These are phyloP conservation scores for Mythimna vitellina DNA, from an alignment of 2,888 invertebrate genomes.

Conservation along the genomic window DNA sequence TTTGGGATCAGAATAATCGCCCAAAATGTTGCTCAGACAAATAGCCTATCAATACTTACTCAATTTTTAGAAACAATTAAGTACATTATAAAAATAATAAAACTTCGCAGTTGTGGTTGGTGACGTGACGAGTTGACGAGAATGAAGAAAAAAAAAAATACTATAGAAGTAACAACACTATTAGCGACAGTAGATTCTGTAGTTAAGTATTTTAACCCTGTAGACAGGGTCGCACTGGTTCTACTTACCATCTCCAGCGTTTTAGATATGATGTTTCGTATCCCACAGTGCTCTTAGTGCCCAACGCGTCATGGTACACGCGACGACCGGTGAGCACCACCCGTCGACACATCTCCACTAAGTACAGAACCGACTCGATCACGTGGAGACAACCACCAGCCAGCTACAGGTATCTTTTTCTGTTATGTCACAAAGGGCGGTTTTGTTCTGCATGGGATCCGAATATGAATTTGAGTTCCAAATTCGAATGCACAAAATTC, in stretches of 20 bases:
- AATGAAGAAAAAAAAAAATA: too few relatives aligned
- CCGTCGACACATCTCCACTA: conserved; percentile 6
- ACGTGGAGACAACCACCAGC: conserved; percentile 60
- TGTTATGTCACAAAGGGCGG: neutral
- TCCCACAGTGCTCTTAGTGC: conserved; percentile 49
- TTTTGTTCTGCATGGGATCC: neutral
- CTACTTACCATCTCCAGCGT: neutral
- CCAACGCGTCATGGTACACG: conserved; percentile 50
- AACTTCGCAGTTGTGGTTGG: too few relatives aligned
- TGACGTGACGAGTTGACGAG: too few relatives aligned
- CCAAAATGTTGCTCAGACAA: too few relatives aligned
- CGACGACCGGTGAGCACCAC: conserved; percentile 8
- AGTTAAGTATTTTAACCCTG: neutral
- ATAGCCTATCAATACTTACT: too few relatives aligned
- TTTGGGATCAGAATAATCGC: too few relatives aligned
- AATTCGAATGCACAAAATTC: neutral
- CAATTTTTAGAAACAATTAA: too few relatives aligned
- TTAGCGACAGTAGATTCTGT: too few relatives aligned
- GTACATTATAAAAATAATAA: too few relatives aligned
- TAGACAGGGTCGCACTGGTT: neutral
- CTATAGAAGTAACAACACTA: too few relatives aligned
- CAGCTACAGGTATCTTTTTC: conserved; percentile 42
- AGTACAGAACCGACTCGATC: conserved; percentile 47
- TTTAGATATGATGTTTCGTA: neutral
- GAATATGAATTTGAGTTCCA: neutral